Base-by-base conservation (phyloP, 2,797 vertebrate genomes). In the Peromyscus nudipes region DNA sequence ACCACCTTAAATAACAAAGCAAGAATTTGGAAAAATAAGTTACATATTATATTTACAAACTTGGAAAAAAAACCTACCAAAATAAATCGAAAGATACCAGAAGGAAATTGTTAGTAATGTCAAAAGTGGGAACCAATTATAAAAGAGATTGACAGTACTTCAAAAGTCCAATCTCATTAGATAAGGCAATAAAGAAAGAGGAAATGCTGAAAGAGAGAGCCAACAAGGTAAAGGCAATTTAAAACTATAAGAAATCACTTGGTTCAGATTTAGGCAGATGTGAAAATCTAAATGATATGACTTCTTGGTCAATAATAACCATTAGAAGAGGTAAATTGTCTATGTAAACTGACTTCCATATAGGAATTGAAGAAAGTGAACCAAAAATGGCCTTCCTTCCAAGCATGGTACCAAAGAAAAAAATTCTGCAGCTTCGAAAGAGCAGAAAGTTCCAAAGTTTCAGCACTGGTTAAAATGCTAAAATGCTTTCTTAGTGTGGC, bases 111-210 rank as follows among this genome's bases (percentile, higher is more conserved):
- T 94, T 77, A 88, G 69, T 92, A 79, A 92, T 57, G 43, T 67
- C 84, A 77, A 94, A 96, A 79, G 40, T 80, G 57, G 69, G 60
- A 87, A 92, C 49, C 79, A 82, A 89, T 71, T 76, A 73, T 37
- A 83, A 95, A 89, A 87, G 12, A 77, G 49, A 95, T 57, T 73
- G 88, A 69, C 1, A 81, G 21, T 82, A 6, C 37, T 89, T 62
- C 79, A 67, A 49, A 69, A 77, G 75, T 89, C 12, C 21, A 71
- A 49, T 95, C 31, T 81, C 55, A 64, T 49, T 89, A 55, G n/a
- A 62, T 69, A 69, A 69, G 34, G 31, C 14, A 80, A 84, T 46
- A 46, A 81, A 65, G 37, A 84, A 85, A 65, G 1, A 43, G 49
- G 69, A 84, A 67, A 84, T 69, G 17, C 27, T 86, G 31, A 93